Evolutionary conservation across 2,888 invertebrate genomes (phyloP).

Genomic region (Sarcophaga carnaria): DNA sequence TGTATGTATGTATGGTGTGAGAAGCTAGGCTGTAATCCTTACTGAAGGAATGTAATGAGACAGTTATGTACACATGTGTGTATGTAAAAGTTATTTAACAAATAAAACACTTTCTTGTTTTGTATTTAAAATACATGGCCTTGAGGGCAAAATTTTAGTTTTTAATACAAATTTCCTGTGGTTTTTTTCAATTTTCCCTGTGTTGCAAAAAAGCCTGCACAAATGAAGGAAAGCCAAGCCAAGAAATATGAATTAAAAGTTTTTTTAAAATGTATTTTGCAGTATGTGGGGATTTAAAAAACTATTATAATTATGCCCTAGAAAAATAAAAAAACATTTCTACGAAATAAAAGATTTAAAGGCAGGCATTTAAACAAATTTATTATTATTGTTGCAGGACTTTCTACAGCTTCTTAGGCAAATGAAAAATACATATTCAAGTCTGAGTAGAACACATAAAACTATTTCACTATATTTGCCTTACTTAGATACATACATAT

Average conservation of each 20-base stretch:
- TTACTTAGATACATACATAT: background rate
- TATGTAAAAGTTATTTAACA: too few relatives aligned
- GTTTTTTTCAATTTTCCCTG: too few relatives aligned
- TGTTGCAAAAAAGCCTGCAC: background rate
- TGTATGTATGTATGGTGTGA: too few relatives aligned
- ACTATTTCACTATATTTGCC: background rate
- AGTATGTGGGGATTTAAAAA: background rate
- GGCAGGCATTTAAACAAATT: background rate
- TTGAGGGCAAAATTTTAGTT: too few relatives aligned
- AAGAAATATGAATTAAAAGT: background rate
- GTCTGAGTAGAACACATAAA: slow-evolving; percentile 20
- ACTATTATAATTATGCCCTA: background rate
- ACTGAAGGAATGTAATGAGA: too few relatives aligned
- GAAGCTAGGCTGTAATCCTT: too few relatives aligned
- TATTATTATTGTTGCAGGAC: background rate
- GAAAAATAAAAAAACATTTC: background rate
- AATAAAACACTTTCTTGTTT: too few relatives aligned
- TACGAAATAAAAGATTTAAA: background rate
- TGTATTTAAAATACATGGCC: too few relatives aligned
- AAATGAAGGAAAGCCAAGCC: background rate
- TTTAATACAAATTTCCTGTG: too few relatives aligned
- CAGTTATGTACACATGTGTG: too few relatives aligned
- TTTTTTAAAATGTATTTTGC: background rate
- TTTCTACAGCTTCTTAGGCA: slow-evolving; percentile 43
- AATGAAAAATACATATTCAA: slow-evolving; percentile 18